Base-by-base conservation (phyloP, 1,140 invertebrate genomes). In the Drosophila saltans region DNA sequence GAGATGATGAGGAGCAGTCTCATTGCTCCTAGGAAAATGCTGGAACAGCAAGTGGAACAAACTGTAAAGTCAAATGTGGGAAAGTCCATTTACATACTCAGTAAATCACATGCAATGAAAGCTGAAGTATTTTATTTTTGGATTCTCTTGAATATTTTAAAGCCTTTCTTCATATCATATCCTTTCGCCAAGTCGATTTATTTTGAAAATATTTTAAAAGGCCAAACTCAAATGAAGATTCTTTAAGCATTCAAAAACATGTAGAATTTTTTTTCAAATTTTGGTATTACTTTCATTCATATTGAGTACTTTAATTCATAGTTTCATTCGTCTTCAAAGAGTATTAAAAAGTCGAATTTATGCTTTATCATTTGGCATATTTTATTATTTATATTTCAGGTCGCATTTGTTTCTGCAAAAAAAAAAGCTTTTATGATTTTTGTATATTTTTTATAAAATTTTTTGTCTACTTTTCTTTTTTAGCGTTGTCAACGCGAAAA, bases 331-430 rank as follows among this genome's bases (percentile, higher is more conserved):
- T 16, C 16, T 16, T 16, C 0, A 52, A 52, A 52, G 45, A 21
- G 45, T 52, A 52, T 52, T 24, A 26, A 52, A 52, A 9, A 26
- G 45, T 52, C 45, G 45, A 21, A 16, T 16, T 16, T 16, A 16
- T 16, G 16, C 16, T 16, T 16, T 16, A 16, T 16, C 21, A 48
- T 9, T 52, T 52, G 2, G 9, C 24, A 52, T 10, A 10, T 52
- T 26, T 52, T 52, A 26, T 52, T 52, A 52, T 52, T 52, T 52
- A 52, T 52, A 26, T 52, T 52, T 26, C 7, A 24, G 45, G 8
- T 26, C 45, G 21, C 45, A 52, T 52, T 52, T 52, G 45, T 52
- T 52, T 8, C 9, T 24, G 24, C 16, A 16, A 16, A 16, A 16
- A 16, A 8, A 52, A 52, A 52, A 52, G 45, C 45, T 52, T 52